Conservation (phyloP, 2,113 vertebrate genomes). For the Protomyctophum bolini region DNA sequence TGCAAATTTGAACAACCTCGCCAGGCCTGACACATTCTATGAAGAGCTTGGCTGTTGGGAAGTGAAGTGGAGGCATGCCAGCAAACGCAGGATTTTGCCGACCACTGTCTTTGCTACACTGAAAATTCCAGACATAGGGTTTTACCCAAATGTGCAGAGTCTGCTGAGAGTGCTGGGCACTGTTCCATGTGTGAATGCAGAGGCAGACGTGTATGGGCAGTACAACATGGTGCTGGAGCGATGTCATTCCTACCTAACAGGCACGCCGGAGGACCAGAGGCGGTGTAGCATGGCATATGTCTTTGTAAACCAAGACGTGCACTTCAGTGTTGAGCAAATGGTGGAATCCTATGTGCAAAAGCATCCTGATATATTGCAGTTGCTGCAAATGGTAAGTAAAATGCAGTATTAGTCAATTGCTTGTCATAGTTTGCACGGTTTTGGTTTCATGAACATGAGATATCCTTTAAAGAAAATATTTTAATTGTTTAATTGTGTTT, state of each 20-base stretch:
- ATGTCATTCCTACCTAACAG: constrained; percentile 75
- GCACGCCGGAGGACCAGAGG: constrained; percentile 71
- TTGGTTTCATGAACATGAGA: neutral
- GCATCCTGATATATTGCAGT: constrained; percentile 76
- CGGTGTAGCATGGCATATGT: constrained; percentile 78
- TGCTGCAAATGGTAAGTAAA: constrained; percentile 69
- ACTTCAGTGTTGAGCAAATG: constrained; percentile 80
- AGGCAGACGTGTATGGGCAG: constrained; percentile 80
- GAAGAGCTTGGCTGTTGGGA: constrained; percentile 84
- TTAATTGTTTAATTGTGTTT: neutral
- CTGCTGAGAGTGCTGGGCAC: constrained; percentile 81
- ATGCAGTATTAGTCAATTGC: neutral
- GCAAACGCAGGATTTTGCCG: constrained; percentile 81
- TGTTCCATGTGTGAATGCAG: constrained; percentile 80
- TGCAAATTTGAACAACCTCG: constrained; percentile 82
- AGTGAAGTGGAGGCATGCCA: constrained; percentile 82
- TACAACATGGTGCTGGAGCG: constrained; percentile 83
- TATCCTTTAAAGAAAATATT: neutral
- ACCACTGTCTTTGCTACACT: constrained; percentile 81
- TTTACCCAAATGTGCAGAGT: constrained; percentile 83
- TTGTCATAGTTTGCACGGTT: neutral
- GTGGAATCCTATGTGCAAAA: constrained; percentile 76
- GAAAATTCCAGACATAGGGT: constrained; percentile 82
- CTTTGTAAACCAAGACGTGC: constrained; percentile 82
- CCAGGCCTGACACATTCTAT: constrained; percentile 80